phyloP scores from a whole-genome alignment of 2,888 invertebrate species.

The Latrodectus elegans region DNA sequence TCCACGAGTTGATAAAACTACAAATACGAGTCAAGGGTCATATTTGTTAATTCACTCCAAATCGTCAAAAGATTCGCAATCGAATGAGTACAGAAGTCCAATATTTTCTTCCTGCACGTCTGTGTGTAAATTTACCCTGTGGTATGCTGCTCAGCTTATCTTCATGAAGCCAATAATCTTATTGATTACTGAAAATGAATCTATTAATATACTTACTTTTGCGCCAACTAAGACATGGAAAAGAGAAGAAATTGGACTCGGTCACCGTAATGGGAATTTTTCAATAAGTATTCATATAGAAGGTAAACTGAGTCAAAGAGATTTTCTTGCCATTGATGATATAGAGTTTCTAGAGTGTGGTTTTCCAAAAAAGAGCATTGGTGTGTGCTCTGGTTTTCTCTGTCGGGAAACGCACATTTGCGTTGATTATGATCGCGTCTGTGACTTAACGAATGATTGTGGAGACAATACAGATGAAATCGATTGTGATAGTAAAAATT shows the following conservation, averaged over 20 bases:
- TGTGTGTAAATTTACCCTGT: constrained; percentile 55
- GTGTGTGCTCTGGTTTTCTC: constrained; percentile 18
- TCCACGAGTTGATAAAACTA: constrained; percentile 61
- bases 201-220: constrained; percentile 22
- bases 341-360: constrained; percentile 64
- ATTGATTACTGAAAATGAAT: constrained; percentile 8
- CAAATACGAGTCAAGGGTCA: constrained; percentile 46
- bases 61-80: constrained; percentile 21
- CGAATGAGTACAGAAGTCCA: constrained; percentile 46
- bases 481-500: constrained; percentile 23
- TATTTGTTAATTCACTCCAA: constrained; percentile 45
- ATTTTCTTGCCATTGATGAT: constrained; percentile 63
- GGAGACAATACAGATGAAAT: constrained; percentile 69
- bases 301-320: neutral
- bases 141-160: constrained; percentile 18
- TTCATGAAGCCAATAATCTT: neutral
- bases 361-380: constrained; percentile 26
- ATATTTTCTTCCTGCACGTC: constrained; percentile 29
- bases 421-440: constrained; percentile 44
- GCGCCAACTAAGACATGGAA: constrained; percentile 16
- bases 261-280: constrained; percentile 42
- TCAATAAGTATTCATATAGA: constrained; percentile 38
- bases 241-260: constrained; percentile 52
- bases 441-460: constrained; percentile 69
- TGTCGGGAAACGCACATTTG: constrained; percentile 51